Base-by-base conservation (phyloP, 2,113 vertebrate genomes). In the Chunga burmeisteri region DNA sequence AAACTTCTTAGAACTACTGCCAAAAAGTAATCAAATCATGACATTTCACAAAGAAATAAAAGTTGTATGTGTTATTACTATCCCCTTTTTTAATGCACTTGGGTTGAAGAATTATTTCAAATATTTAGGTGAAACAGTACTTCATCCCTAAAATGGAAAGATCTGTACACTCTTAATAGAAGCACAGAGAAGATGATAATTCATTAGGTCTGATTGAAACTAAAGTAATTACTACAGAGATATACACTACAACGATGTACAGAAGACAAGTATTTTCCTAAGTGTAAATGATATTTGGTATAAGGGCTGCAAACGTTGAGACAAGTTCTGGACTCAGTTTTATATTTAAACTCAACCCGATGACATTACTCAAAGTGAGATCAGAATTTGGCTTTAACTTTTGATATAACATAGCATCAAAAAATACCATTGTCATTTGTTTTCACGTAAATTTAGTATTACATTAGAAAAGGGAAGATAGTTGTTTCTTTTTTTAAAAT, bases 381-480 rank as follows among this genome's bases (percentile, higher is more conserved):
- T 44, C 17, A 92, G 34, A 95, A 93, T 91, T 97, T 94, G 36
- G n/a, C n/a, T 74, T 67, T 55, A 67, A 63, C 26, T 93, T 94
- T 50, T 72, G 23, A 91, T 74, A 85, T n/a, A 59, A 83, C 5
- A 42, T 0, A 68, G 32, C 12, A n/a, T 30, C 15, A 52, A 53
- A 88, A 55, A 89, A 50, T 40, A 68, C 10, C 32, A 75, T 0
- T 50, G 67, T 32, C 11, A 87, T 88, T 63, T 92, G 38, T 89
- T 93, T 94, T 95, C 26, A 59, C 40, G 8, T 91, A 78, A 95
- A 97, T 96, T 91, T 94, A 83, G 81, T 42, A 75, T 67, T 93
- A 96, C 98, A 98, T 98, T 98, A 98, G 97, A 98, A 98, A 98
- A 98, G 98, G 98, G 98, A 97, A 93, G 97, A 98, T 98, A 98